These are phyloP conservation scores for Rhinopomastus cyanomelas DNA, from an alignment of 2,113 vertebrate species.

Conservation along the genomic window DNA sequence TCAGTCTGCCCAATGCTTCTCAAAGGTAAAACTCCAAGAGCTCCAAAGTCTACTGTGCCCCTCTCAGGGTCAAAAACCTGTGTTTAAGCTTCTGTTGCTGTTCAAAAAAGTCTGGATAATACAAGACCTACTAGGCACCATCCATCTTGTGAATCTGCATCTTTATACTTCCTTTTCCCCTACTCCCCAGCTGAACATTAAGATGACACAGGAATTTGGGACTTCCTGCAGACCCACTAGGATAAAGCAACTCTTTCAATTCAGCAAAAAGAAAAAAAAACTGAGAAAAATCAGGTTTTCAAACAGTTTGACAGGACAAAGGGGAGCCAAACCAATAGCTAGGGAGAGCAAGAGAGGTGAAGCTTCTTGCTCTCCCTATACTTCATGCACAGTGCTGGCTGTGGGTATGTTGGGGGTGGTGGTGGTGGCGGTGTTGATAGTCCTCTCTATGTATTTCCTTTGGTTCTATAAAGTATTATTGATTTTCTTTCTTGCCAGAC, in stretches of 20 bases:
- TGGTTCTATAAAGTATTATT: neutral
- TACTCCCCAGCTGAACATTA: neutral
- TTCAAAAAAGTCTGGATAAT: neutral
- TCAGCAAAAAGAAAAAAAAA: neutral
- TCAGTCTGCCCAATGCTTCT: neutral
- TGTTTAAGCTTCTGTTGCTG: neutral
- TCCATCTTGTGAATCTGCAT: neutral
- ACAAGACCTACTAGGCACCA: neutral
- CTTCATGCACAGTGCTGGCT: accelerated
- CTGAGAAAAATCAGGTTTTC: neutral
- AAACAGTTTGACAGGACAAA: neutral
- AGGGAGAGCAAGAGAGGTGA: neutral
- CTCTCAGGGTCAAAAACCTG: neutral
- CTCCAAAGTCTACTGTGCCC: neutral
- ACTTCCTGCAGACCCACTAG: neutral
- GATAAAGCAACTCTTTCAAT: neutral
- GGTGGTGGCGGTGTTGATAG: too few relatives aligned
- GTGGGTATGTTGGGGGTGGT: neutral
- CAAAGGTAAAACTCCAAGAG: neutral
- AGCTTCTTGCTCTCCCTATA: neutral
- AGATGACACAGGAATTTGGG: neutral
- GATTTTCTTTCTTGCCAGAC: neutral
- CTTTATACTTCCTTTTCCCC: neutral
- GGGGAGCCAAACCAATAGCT: neutral
- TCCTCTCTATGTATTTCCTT: neutral